Evolutionary conservation across 2,113 vertebrate genomes (phyloP), one percentile per base, ranked within the genome.

Genomic region (Centrocercus urophasianus): DNA sequence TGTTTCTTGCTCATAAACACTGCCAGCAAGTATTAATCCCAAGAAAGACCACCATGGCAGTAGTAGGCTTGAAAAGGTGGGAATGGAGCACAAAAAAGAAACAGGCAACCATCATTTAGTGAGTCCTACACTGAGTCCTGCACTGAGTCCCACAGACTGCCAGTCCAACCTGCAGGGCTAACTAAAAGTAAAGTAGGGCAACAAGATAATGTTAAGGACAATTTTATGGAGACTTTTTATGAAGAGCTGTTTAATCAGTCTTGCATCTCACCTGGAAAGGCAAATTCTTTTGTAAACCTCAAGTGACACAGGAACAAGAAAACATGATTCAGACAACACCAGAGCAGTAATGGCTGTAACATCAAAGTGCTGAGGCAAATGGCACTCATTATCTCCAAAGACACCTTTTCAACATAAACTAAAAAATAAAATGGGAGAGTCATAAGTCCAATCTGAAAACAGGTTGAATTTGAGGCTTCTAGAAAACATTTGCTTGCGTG

Each of bases 381-480:
- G 8, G 34, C 25, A 66, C 6, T 18, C 22, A 8, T 18, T 25
- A 48, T 38, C n/a, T 82, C 47, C 42, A 86, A 78, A 84, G 10
- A 77, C 52, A 47, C 19, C 8, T 19, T 57, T 57, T 65, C 15
- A 16, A 64, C 30, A 25, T 8, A 65, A 73, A 59, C 45, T 57
- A 70, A 47, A 6, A 81, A 76, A 64, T 54, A 70, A 54, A 54
- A 80, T 13, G 16, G 52, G n/a, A 71, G 20, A 74, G 73, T 42
- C 73, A 42, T 10, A 90, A 83, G 77, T 47, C n/a, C n/a, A 83
- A 70, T 27, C n/a, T 36, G n/a, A 88, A 92, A 83, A 54, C 22
- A 69, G 73, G 7, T 5, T 67, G 11, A 18, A 10, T 45, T 70
- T 90, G 64, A 88, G 60, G 54, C 50, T 92, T 86, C 56, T 60